A percentile compares a stretch with the other conserved stretches of the same genome.
Conservation (phyloP, 2,888 invertebrate species). For the Diaperis boleti region DNA sequence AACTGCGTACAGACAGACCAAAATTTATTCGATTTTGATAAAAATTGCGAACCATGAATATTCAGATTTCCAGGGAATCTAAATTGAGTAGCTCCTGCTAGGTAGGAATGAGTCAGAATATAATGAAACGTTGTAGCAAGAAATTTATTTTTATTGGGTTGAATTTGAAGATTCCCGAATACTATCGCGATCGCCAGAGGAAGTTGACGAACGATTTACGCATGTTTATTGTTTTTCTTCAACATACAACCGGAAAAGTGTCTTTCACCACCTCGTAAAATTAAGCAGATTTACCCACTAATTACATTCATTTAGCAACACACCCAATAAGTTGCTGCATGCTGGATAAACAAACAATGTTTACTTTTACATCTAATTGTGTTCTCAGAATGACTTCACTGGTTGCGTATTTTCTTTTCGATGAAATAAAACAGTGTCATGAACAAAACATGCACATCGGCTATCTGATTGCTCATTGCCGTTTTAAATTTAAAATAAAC, state of each 20-base stretch:
- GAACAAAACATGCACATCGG: not conserved
- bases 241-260: not conserved
- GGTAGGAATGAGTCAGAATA: not conserved
- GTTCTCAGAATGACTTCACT: slow-evolving; percentile 14
- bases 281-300: not conserved
- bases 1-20: no score
- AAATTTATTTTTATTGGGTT: not conserved
- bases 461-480: not conserved
- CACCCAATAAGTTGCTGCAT: not conserved
- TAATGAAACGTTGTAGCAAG: not conserved
- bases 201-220: slow-evolving; percentile 5
- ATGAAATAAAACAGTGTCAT: not conserved
- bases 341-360: slow-evolving; percentile 14
- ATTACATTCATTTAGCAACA: not conserved
- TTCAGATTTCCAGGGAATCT: not conserved
- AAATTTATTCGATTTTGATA: no score
- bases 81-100: not conserved
- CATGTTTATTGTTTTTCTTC: not conserved
- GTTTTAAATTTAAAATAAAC: not conserved
- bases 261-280: not conserved
- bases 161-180: not conserved
- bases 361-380: slow-evolving; percentile 16
- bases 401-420: slow-evolving; percentile 9
- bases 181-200: not conserved
- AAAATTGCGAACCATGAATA: no score